Evolutionary conservation across 1,140 invertebrate species (phyloP), one percentile per base, ranked within the genome.

Genomic region (Drusus annulatus): DNA sequence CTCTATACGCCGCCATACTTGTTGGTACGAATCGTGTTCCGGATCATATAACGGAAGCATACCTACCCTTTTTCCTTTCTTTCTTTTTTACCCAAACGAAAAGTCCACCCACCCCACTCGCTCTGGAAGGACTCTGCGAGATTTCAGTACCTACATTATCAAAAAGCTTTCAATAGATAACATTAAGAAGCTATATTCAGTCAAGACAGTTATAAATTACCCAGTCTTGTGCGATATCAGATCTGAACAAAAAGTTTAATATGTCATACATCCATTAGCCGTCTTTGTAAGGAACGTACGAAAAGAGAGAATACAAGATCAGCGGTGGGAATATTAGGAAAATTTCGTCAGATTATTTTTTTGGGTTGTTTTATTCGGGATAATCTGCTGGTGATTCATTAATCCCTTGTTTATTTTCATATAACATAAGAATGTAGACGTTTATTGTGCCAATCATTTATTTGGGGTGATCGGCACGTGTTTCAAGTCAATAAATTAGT

Each of bases 81-180:
- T n/a, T n/a, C n/a, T n/a, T 56, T 78, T 54, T 36, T 56, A 68
- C 62, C 50, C 21, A 56, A 25, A 36, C 28, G 58, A 50, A 77
- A 63, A 63, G 69, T 78, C 62, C 69, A 69, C 36, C 23, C 76
- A 65, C 15, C 62, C 63, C 50, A n/a, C 15, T 23, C 31, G 54
- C 25, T 28, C 25, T 75, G 45, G 31, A 71, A 71, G 54, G 28
- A 56, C 54, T 62, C 62, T 63, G 60, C 68, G 76, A 78, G 76
- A 60, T 78, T 76, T 78, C 76, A 68, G 62, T 78, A 68, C 36
- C 36, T 45, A 10, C 25, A 78, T 78, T 78, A 78, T 51, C 63
- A 78, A 76, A 54, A 76, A 76, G 74, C 74, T 76, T 71, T 71
- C 68, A 71, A 71, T 71, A 71, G 68, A 52, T 71, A 71, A 71